A percentile compares a stretch with the other conserved stretches of the same genome.
These are phyloP conservation scores for Jaculus jaculus DNA, from an alignment of 2,113 vertebrate genomes.

Conservation along the genomic window DNA sequence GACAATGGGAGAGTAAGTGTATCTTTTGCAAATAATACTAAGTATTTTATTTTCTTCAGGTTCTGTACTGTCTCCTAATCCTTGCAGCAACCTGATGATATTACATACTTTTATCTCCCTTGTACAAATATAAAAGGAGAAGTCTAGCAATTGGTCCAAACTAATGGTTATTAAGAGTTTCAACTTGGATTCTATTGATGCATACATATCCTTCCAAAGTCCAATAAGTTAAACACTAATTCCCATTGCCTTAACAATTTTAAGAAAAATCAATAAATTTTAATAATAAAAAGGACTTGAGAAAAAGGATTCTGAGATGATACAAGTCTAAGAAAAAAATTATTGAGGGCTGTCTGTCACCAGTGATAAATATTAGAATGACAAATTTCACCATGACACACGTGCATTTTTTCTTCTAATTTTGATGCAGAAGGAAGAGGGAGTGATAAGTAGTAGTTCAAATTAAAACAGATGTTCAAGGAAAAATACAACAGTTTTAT, in stretches of 20 bases:
- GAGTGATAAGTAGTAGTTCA: background rate
- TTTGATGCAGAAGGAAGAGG: background rate
- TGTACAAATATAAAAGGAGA: background rate
- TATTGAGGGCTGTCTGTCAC: background rate
- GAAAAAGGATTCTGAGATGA: background rate
- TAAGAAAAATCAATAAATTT: background rate
- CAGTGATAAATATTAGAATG: background rate
- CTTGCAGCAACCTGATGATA: background rate
- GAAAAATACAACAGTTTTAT: background rate
- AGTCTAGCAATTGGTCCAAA: background rate
- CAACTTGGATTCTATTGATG: slow-evolving; percentile 15
- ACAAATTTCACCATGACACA: background rate
- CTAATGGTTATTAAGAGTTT: background rate
- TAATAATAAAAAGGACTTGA: background rate
- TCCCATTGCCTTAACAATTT: background rate
- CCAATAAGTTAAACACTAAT: background rate
- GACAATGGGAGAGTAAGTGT: background rate
- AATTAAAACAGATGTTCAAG: background rate
- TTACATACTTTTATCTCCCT: background rate
- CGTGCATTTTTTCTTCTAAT: background rate
- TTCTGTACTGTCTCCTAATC: background rate
- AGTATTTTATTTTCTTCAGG: background rate
- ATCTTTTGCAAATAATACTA: background rate
- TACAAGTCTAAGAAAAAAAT: background rate
- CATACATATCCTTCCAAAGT: background rate